These are phyloP conservation scores for Crepidodera aurea DNA, from an alignment of 2,888 invertebrate genomes.

Conservation along the genomic window DNA sequence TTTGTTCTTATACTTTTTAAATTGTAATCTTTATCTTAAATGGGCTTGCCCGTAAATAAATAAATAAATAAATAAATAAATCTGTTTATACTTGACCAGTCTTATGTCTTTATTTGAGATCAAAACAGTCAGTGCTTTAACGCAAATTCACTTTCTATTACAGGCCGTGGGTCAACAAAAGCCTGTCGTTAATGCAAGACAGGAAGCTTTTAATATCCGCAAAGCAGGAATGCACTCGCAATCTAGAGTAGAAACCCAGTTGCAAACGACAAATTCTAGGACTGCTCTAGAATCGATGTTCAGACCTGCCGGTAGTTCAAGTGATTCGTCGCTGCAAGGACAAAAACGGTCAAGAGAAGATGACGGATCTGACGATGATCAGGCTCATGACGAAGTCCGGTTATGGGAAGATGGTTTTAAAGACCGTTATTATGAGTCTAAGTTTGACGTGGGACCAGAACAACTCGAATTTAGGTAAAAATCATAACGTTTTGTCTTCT, in stretches of 20 bases:
- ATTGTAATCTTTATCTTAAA: too few species aligned
- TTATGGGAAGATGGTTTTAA: constrained; percentile 98
- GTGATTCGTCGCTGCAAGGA: constrained; percentile 53
- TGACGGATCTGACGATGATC: constrained; percentile 71
- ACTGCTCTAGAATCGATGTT: constrained; percentile 64
- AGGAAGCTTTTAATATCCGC: constrained; percentile 79
- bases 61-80: too few species aligned
- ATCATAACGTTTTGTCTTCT: too few species aligned
- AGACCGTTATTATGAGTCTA: constrained; percentile 95
- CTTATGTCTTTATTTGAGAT: too few species aligned
- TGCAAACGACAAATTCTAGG: constrained; percentile 45
- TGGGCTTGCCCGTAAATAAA: too few species aligned
- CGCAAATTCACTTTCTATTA: too few species aligned
- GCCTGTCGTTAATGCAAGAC: constrained; percentile 73
- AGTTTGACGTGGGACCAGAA: constrained; percentile 81
- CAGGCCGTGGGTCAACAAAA: constrained; percentile 67
- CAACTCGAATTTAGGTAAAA: constrained; percentile 81
- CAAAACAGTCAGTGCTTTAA: too few species aligned
- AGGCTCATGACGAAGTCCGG: constrained; percentile 87
- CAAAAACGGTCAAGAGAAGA: constrained; percentile 64
- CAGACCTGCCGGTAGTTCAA: constrained; percentile 54
- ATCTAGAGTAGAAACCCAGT: constrained; percentile 46
- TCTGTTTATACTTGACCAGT: too few species aligned
- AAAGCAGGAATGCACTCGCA: constrained; percentile 65
- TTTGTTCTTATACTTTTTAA: too few species aligned